Percentiles rank a stretch among this genome's conserved stretches.
Conservation (phyloP, 2,797 vertebrate species). For the Xyrichtys novacula region DNA sequence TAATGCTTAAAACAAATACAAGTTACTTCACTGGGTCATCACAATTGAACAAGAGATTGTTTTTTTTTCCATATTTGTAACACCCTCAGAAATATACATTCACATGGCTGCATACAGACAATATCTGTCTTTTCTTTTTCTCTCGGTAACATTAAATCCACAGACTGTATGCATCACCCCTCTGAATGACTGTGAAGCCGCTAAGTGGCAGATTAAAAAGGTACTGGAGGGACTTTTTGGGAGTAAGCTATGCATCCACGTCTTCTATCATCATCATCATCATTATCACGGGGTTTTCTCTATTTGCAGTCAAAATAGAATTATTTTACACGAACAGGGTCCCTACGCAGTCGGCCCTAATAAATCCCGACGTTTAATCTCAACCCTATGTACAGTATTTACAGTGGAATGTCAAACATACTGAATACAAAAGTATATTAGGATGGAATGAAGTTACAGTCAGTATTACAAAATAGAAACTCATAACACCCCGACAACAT, state of each 20-base stretch:
- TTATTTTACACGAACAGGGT: conserved; percentile 71
- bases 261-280: conserved; percentile 66
- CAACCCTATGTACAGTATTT: conserved; percentile 86
- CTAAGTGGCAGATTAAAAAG: conserved; percentile 77
- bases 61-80: conserved; percentile 79
- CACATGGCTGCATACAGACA: conserved; percentile 84
- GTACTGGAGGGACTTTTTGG: conserved; percentile 72
- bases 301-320: conserved; percentile 77
- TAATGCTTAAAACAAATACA: conserved; percentile 89
- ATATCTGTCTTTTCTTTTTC: conserved; percentile 75
- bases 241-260: conserved; percentile 73
- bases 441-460: conserved; percentile 81
- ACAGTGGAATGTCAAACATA: conserved; percentile 85
- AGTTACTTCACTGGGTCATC: conserved; percentile 88
- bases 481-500: conserved; percentile 67
- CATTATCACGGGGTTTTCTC: conserved; percentile 60
- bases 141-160: conserved; percentile 75
- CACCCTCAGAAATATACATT: conserved; percentile 88
- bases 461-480: conserved; percentile 77
- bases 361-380: conserved; percentile 80
- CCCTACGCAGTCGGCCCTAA: conserved; percentile 70
- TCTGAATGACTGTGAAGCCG: conserved; percentile 69
- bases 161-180: conserved; percentile 69
- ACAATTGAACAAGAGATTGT: conserved; percentile 83
- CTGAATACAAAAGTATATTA: conserved; percentile 78